phyloP scores from a whole-genome alignment of 2,113 vertebrate genomes.

The Oryzias javanicus region DNA sequence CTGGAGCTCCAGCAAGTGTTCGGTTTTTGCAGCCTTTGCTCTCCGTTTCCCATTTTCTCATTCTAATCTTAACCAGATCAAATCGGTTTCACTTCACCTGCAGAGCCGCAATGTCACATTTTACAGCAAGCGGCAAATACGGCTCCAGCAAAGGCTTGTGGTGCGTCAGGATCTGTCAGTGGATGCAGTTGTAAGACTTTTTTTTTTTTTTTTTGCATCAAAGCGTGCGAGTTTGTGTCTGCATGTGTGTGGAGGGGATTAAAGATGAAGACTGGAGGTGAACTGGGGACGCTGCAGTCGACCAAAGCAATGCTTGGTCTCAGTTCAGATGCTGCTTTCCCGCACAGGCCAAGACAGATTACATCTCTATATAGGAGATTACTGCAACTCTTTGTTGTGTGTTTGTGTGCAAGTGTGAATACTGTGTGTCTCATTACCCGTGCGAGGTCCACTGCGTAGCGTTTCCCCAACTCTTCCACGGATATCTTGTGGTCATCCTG shows the following conservation, averaged over 20 bases:
- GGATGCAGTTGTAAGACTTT: background rate
- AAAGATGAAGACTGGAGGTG: slow-evolving; percentile 41
- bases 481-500: slow-evolving; percentile 91
- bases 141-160: background rate
- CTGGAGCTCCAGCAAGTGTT: background rate
- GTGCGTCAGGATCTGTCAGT: slow-evolving; percentile 10
- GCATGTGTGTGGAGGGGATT: slow-evolving; percentile 42
- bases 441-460: slow-evolving; percentile 85
- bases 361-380: slow-evolving; percentile 22
- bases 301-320: slow-evolving; percentile 29
- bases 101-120: slow-evolving; percentile 17
- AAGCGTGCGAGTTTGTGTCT: slow-evolving; percentile 11
- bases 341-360: slow-evolving; percentile 18
- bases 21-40: slow-evolving; percentile 11
- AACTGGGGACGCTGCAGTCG: slow-evolving; percentile 14
- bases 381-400: slow-evolving; percentile 26
- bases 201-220: slow-evolving; percentile 1
- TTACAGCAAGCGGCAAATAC: slow-evolving; percentile 22
- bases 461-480: slow-evolving; percentile 83
- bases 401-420: slow-evolving; percentile 4
- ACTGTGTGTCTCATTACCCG: slow-evolving; percentile 72
- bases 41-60: background rate
- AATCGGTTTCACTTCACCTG: slow-evolving; percentile 34
- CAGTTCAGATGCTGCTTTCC: slow-evolving; percentile 26
- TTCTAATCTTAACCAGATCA: slow-evolving; percentile 23